Base-by-base conservation (phyloP, 2,888 invertebrate genomes). In the Tinea trinotella region DNA sequence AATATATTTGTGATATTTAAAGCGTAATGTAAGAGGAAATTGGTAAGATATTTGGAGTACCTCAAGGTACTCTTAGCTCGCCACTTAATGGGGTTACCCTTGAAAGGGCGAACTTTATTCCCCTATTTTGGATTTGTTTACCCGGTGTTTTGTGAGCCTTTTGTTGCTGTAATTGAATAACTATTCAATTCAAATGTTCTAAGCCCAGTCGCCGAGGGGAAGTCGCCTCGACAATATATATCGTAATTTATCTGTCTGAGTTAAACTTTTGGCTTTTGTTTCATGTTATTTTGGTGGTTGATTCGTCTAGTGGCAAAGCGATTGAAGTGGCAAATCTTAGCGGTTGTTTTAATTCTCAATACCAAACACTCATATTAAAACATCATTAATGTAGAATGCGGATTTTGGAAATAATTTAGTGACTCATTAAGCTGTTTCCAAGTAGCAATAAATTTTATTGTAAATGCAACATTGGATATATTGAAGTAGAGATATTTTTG, bases 51-150 rank as follows among this genome's bases (percentile, higher is more conserved):
- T 46, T n/a, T 50, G 24, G 50, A 50, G 24, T 24, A 24, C 24
- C n/a, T 50, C 50, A 50, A 50, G 50, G 50, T 50, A 50, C 46
- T 46, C 62, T 60, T 68, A 63, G 68, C 58, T 71, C 67, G 60
- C 63, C 68, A 68, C 65, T 68, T 59, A 67, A 35, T 34, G 63
- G 67, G 71, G 69, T 76, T 76, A 76, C 76, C 72, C 64, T 64
- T 70, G 62, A 68, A 76, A 80, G 76, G 77, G 65, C 72, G 62
- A 64, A 62, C 61, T 72, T 77, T 76, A 65, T 73, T 60, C 62
- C 58, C 58, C 59, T 58, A 60, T 61, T 67, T 63, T 60, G 56
- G 61, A 67, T 62, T 69, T 71, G 74, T 72, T 76, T 75, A 70
- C 70, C 64, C 59, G 59, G 63, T 60, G 60, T 60, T 64, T 65